A percentile compares a stretch with the other conserved stretches of the same genome.
Conservation (phyloP, 2,797 vertebrate genomes). For the Sandelia bainsii region DNA sequence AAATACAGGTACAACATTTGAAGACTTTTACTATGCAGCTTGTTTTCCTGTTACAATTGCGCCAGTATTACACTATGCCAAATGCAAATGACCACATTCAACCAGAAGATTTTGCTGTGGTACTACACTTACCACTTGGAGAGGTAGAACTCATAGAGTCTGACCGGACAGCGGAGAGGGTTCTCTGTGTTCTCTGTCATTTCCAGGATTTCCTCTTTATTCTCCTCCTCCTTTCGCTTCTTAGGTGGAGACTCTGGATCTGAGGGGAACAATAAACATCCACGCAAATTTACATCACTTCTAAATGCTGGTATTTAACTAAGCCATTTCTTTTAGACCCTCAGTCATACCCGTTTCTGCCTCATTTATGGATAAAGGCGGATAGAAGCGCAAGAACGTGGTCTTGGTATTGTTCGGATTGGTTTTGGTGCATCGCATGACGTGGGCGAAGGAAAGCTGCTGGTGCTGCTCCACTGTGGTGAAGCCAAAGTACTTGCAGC, state of each 20-base stretch:
- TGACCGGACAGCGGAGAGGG: constrained; percentile 94
- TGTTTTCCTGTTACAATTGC: too few relatives aligned
- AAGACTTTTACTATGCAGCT: too few relatives aligned
- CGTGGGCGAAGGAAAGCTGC: constrained; percentile 95
- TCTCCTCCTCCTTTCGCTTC: constrained; percentile 89
- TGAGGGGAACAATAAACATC: constrained; percentile 24
- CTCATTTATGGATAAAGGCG: constrained; percentile 87
- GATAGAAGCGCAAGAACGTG: constrained; percentile 96
- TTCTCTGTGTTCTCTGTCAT: constrained; percentile 96
- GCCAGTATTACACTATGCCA: too few relatives aligned
- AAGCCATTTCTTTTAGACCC: not conserved
- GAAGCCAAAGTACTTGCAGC: constrained; percentile 96
- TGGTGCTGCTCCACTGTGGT: constrained; percentile 93
- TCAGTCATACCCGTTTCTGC: constrained; percentile 53
- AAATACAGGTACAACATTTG: too few relatives aligned
- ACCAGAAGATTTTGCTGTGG: not conserved
- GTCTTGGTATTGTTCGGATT: constrained; percentile 90
- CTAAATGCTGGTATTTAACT: not conserved
- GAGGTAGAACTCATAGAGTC: constrained; percentile 98
- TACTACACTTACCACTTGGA: constrained; percentile 92
- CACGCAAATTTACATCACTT: not conserved
- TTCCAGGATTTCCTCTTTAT: constrained; percentile 90
- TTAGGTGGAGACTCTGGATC: constrained; percentile 85
- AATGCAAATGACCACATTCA: too few relatives aligned
- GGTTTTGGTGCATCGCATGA: constrained; percentile 94